Evolutionary conservation across 2,888 invertebrate genomes (phyloP), one percentile per base, ranked within the genome.

Genomic region (Trichopoda pennipes): DNA sequence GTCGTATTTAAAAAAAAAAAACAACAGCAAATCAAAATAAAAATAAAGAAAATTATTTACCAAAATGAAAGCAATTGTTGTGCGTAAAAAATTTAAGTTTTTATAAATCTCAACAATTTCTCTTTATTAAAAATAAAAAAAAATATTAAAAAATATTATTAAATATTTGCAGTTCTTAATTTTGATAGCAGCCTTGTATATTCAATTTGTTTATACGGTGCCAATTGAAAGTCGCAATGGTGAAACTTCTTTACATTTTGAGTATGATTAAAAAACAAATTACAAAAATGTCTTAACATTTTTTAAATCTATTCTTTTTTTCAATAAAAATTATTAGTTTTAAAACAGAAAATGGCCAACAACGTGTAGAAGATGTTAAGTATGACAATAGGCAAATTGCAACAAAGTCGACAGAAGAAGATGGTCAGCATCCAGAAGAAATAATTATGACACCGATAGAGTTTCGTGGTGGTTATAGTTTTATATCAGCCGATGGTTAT

Each of bases 401-500:
- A 16, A n/a, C 12, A 38, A 58, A 58, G 9, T 28, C 28, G 1
- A 6, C 17, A 12, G 19, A 51, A 12, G 19, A 51, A 12, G 32
- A 58, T 51, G 7, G 2, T 0, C 44, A 58, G 6, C 49, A 28
- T 10, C 0, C 49, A 2, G 74, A 61, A 4, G 28, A 69, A 4
- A 73, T 80, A 0, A 84, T 84, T 0, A 84, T 51, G 14, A 88
- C 81, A 68, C 87, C 85, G 4, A 87, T 86, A 78, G 89, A 89
- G 58, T 87, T 85, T 79, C 86, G 85, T 10, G 92, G 88, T 84
- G 92, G 90, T 21, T 93, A 92, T 85, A 92, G 92, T 64, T 93
- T 92, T 85, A 90, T 92, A 53, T 92, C 92, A 1, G 91, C 91
- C 28, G 93, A 93, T 88, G 93, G 93, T 21, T 90, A 91, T 76